Percentiles rank a stretch among this genome's conserved stretches.
These are phyloP conservation scores for Tribolium freemani DNA, from an alignment of 2,888 invertebrate genomes.

Conservation along the genomic window DNA sequence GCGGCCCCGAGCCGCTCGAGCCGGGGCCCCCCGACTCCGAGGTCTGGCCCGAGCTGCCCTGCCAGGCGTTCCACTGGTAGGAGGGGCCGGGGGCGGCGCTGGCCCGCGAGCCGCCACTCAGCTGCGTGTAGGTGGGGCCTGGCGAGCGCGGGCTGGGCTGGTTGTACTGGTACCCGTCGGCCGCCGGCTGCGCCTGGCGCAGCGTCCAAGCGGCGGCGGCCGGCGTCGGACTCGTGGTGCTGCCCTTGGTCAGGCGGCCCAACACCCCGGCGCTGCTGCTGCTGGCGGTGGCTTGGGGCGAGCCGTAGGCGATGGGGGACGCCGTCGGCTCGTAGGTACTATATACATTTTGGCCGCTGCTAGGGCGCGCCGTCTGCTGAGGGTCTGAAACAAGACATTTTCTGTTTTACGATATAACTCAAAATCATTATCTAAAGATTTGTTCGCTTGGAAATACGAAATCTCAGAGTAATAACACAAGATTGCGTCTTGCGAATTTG, in stretches of 20 bases:
- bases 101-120: slow-evolving; percentile 75
- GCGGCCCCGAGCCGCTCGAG: slow-evolving; percentile 71
- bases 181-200: slow-evolving; percentile 75
- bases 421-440: no score
- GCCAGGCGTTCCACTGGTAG: slow-evolving; percentile 66
- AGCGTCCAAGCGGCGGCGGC: slow-evolving; percentile 78
- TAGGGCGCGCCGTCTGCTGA: slow-evolving; percentile 75
- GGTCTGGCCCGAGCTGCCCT: slow-evolving; percentile 51
- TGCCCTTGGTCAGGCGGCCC: slow-evolving; percentile 77
- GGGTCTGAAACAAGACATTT: slow-evolving; percentile 59
- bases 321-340: slow-evolving; percentile 82
- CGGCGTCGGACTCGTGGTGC: slow-evolving; percentile 80
- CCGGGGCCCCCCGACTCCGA: slow-evolving; percentile 68
- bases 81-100: slow-evolving; percentile 52
- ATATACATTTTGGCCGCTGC: slow-evolving; percentile 80
- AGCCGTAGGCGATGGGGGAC: slow-evolving; percentile 78
- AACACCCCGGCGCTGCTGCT: slow-evolving; percentile 73
- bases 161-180: slow-evolving; percentile 77
- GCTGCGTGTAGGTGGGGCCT: slow-evolving; percentile 87
- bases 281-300: slow-evolving; percentile 75
- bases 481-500: no score
- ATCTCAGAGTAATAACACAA: no score
- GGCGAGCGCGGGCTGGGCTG: slow-evolving; percentile 87
- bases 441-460: no score
- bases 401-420: no score